Evolutionary conservation across 2,797 vertebrate species (phyloP), one percentile per base, ranked within the genome.

Genomic region (Onychomys torridus): DNA sequence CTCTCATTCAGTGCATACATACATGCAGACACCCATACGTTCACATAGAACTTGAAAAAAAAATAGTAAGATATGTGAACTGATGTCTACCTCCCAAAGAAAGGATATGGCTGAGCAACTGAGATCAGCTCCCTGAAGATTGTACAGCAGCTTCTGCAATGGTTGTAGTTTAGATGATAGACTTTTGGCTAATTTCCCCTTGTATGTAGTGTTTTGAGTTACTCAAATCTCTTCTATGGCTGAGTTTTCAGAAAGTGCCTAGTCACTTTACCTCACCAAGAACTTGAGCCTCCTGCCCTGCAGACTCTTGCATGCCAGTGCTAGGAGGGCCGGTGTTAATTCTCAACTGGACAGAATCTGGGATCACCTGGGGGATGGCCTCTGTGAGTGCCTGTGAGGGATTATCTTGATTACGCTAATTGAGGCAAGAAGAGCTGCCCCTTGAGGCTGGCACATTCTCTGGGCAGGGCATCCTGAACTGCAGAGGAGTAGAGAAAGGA

Each of bases 231-330:
- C 32, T 55, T 81, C n/a, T 43, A 29, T 59, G 57, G 2, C 2
- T 16, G 73, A 83, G 34, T 27, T 63, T 43, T 79, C 14, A 46
- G 34, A n/a, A 71, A 49, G 34, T 46, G 19, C 25, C 29, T 27
- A 25, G 19, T 49, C 5, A 0, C 55, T 82, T 9, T 23, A 52
- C 4, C 4, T 37, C 40, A 0, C 10, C 0, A 0, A 21, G 40
- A 4, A 21, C 55, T 27, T 43, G 46, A 10, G 13, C 52, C 52
- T 52, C 6, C 16, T 49, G 27, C 37, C 65, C 23, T 43, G 29
- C 32, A 59, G 17, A 23, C 27, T 76, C 55, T 23, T 89, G 55
- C 11, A 5, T 46, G 55, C 29, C 19, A 27, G 46, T 71, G 7
- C n/a, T 55, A 37, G 27, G 65, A 37, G 71, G 65, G n/a, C 37